Percentiles rank a stretch among this genome's conserved stretches.
phyloP scores from a whole-genome alignment of 2,888 invertebrate species.

The Acleris laterana region DNA sequence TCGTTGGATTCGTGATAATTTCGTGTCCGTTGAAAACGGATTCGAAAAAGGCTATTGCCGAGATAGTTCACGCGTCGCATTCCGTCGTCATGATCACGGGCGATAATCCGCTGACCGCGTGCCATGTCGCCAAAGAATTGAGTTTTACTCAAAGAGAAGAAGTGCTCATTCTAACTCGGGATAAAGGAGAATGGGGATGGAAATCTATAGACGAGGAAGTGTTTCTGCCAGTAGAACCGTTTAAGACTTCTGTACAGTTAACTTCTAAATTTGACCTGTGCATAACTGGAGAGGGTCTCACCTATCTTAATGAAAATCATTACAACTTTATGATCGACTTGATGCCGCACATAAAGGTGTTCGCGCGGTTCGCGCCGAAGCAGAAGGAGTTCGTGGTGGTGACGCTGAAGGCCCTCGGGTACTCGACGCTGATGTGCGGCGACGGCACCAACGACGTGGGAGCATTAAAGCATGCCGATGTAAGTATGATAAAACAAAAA shows the following conservation, averaged over 20 bases:
- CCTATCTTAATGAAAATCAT: conserved; percentile 87
- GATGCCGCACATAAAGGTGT: conserved; percentile 94
- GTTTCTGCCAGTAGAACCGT: conserved; percentile 79
- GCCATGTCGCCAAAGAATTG: conserved; percentile 98
- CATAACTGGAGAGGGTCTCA: conserved; percentile 96
- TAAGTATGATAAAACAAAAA: conserved; percentile 74
- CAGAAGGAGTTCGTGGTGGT: conserved; percentile 98
- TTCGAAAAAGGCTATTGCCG: conserved; percentile 96
- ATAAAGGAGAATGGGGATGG: conserved; percentile 88
- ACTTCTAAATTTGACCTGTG: conserved; percentile 94
- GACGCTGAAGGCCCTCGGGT: conserved; percentile 93
- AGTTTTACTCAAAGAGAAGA: conserved; percentile 91
- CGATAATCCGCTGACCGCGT: conserved; percentile 99
- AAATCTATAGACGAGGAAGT: conserved; percentile 88
- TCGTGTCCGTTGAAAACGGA: conserved; percentile 99
- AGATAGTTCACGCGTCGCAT: conserved; percentile 97
- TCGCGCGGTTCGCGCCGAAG: conserved; percentile 98
- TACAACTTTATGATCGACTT: conserved; percentile 87
- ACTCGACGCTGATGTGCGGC: conserved; percentile 98
- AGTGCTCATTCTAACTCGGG: conserved; percentile 86
- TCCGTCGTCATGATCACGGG: conserved; percentile 99
- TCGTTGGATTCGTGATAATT: conserved; percentile 98
- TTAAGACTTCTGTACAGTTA: conserved; percentile 82
- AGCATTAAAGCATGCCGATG: conserved; percentile 98
- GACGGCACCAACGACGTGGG: conserved; percentile 99